A percentile compares a stretch with the other conserved stretches of the same genome.
Evolutionary conservation across 2,113 vertebrate genomes (phyloP).

Genomic region (Mormoops blainvillei): DNA sequence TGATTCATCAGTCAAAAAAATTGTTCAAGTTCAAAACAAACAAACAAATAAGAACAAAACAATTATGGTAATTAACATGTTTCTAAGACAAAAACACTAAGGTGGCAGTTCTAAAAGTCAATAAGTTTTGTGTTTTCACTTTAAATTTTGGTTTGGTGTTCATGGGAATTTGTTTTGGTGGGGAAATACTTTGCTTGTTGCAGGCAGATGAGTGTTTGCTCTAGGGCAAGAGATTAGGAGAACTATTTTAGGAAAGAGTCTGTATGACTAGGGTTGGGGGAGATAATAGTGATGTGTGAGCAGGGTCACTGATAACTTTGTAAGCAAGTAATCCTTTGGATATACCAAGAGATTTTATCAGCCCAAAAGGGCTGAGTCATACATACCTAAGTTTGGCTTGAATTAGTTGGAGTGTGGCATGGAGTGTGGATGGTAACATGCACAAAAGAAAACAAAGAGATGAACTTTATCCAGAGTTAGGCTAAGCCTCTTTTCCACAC

Average conservation of each 20-base stretch:
- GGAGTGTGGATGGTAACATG: neutral
- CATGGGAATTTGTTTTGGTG: neutral
- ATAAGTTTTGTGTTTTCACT: neutral
- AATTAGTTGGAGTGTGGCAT: neutral
- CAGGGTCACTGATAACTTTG: slow-evolving; percentile 44
- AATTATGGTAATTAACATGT: neutral
- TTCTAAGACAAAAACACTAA: slow-evolving; percentile 1
- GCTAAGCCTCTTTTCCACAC: neutral
- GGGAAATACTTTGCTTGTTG: slow-evolving; percentile 28
- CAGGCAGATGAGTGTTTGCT: neutral
- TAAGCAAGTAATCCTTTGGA: slow-evolving; percentile 13
- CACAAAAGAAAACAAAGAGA: neutral
- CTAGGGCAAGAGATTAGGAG: slow-evolving; percentile 7
- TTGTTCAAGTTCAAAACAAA: neutral
- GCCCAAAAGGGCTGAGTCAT: slow-evolving; percentile 6
- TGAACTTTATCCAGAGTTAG: neutral
- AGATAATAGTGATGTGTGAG: neutral
- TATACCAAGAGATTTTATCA: slow-evolving; percentile 32
- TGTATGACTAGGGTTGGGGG: neutral
- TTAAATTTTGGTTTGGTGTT: slow-evolving; percentile 30
- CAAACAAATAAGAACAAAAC: neutral
- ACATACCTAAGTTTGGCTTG: neutral
- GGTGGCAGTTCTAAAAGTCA: neutral
- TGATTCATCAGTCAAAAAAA: neutral
- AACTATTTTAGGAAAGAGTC: slow-evolving; percentile 44